phyloP scores from a whole-genome alignment of 2,797 vertebrate species.

The Danio tinwini region DNA sequence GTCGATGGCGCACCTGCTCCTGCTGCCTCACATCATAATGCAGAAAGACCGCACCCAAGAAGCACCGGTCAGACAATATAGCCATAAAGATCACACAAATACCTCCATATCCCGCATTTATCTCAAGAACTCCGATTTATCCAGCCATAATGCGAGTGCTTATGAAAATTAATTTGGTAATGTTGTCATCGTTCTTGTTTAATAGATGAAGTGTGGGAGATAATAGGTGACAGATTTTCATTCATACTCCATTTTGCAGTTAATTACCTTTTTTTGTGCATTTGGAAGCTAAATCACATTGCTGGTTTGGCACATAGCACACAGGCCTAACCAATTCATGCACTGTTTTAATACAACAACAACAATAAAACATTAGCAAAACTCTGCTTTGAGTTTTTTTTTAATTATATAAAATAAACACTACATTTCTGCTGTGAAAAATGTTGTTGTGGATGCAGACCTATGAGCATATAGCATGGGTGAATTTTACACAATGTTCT shows the following conservation, averaged over 20 bases:
- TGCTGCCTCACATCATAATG: constrained; percentile 80
- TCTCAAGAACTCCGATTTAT: background rate
- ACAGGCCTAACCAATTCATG: constrained; percentile 3
- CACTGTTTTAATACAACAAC: background rate
- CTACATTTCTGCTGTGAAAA: background rate
- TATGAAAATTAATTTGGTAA: background rate
- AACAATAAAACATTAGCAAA: background rate
- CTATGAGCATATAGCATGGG: background rate
- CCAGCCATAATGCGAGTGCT: background rate
- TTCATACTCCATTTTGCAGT: background rate
- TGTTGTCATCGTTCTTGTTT: constrained; percentile 9
- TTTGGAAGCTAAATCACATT: background rate
- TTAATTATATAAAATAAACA: too few species aligned
- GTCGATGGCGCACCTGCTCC: constrained; percentile 71
- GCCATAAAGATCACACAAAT: background rate
- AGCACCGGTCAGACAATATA: constrained; percentile 37
- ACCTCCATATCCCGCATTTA: background rate
- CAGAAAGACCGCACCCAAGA: constrained; percentile 87
- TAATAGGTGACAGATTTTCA: constrained; percentile 1
- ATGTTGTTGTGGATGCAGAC: background rate
- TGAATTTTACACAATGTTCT: background rate
- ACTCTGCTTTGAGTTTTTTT: background rate
- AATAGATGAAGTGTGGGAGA: background rate
- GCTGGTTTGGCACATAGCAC: background rate
- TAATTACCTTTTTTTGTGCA: background rate